phyloP scores from a whole-genome alignment of 1,140 invertebrate species.

The Leptonema lineaticorne region DNA sequence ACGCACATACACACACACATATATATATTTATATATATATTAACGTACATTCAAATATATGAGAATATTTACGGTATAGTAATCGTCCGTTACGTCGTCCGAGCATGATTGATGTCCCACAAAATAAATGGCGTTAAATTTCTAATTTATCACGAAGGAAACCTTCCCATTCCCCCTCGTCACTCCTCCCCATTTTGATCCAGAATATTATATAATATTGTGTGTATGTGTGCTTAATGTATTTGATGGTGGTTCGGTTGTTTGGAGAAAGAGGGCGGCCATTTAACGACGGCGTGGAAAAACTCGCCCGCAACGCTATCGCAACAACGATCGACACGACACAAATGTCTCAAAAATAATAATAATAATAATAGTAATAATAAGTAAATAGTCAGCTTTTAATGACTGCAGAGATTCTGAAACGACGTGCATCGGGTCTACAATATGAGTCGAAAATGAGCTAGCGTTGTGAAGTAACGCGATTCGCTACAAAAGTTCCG shows the following conservation, averaged over 20 bases:
- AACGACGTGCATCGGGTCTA: neutral
- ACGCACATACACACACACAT: conserved; percentile 13
- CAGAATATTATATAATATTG: too few relatives aligned
- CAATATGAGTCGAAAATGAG: too few relatives aligned
- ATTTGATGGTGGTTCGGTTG: neutral
- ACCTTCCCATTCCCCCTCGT: conserved; percentile 16
- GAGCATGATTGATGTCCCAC: conserved; percentile 37
- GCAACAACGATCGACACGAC: conserved; percentile 38
- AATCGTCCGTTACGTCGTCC: conserved; percentile 23
- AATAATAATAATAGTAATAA: conserved; percentile 11
- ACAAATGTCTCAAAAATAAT: conserved; percentile 33
- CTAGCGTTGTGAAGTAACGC: too few relatives aligned
- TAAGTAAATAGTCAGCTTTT: conserved; percentile 38
- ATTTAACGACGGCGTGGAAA: conserved; percentile 36
- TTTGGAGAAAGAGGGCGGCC: neutral
- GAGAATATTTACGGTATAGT: neutral
- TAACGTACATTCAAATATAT: too few relatives aligned
- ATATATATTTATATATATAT: too few relatives aligned
- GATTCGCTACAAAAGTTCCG: too few relatives aligned
- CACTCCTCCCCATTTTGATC: too few relatives aligned
- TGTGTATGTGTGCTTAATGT: too few relatives aligned
- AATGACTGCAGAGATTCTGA: conserved; percentile 31
- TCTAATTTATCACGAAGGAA: conserved; percentile 38
- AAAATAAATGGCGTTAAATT: conserved; percentile 39
- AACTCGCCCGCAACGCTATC: conserved; percentile 31